phyloP scores from a whole-genome alignment of 2,888 invertebrate species.

The Idaea biselata region DNA sequence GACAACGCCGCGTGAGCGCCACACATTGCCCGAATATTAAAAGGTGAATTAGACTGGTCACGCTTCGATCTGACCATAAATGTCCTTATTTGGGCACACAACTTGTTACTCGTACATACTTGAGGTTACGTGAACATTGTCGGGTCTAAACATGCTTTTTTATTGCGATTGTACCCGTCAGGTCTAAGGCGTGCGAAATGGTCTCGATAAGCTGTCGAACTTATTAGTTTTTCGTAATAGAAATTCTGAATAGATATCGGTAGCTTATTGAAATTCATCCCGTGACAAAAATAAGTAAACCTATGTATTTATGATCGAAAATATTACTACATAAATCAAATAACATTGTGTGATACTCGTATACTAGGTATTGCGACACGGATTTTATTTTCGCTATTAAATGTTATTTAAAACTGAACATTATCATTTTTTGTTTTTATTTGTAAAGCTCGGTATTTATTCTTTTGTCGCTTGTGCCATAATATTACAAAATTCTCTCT shows the following conservation, averaged over 20 bases:
- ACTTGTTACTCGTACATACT: conserved; percentile 42
- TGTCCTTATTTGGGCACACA: conserved; percentile 55
- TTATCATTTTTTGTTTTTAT: too few species aligned
- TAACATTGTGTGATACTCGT: not conserved
- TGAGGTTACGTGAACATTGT: conserved; percentile 44
- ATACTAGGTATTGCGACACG: not conserved
- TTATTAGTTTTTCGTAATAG: conserved; percentile 19
- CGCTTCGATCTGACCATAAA: conserved; percentile 59
- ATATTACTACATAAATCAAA: not conserved
- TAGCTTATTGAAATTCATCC: not conserved
- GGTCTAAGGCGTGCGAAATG: conserved; percentile 19
- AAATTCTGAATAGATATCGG: conserved; percentile 6
- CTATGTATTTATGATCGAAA: not conserved
- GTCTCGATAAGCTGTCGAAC: conserved; percentile 23
- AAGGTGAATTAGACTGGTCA: conserved; percentile 65
- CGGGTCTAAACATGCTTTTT: conserved; percentile 24
- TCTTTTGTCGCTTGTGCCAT: too few species aligned
- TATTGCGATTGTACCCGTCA: conserved; percentile 23
- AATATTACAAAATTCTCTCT: too few species aligned
- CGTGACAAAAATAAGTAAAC: not conserved
- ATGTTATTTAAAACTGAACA: too few species aligned
- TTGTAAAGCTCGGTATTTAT: too few species aligned
- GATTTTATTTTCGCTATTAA: too few species aligned
- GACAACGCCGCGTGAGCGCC: conserved; percentile 46
- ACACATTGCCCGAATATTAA: conserved; percentile 72